Conservation (phyloP, 2,797 vertebrate genomes). For the Notolepis coatsorum region DNA sequence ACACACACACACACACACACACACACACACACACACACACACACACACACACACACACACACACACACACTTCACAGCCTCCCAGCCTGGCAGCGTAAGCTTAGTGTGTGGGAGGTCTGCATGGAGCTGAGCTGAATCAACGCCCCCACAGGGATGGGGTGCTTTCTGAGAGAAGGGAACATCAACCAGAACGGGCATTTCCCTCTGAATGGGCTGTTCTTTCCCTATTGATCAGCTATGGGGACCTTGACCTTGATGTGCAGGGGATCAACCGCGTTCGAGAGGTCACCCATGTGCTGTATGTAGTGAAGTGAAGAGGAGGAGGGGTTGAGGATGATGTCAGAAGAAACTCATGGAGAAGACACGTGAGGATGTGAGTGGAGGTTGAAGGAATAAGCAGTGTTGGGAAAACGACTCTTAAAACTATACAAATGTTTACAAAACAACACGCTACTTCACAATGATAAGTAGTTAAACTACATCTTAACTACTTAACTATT, state of each 20-base stretch:
- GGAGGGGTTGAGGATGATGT: too few species aligned
- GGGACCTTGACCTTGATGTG: constrained; percentile 4
- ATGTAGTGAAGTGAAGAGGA: too few species aligned
- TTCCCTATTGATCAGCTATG: constrained; percentile 52
- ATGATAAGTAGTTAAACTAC: too few species aligned
- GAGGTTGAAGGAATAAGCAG: too few species aligned
- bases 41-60: constrained; percentile 18
- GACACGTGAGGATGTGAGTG: too few species aligned
- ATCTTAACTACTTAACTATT: too few species aligned
- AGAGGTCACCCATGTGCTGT: too few species aligned
- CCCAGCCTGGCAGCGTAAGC: constrained; percentile 8
- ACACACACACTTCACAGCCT: background rate
- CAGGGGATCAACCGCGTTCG: too few species aligned
- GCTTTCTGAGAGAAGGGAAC: constrained; percentile 44
- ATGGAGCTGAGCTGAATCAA: constrained; percentile 47
- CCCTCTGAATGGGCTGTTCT: constrained; percentile 52
- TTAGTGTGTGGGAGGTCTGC: constrained; percentile 50
- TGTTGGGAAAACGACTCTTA: too few species aligned
- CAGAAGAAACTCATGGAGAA: too few species aligned
- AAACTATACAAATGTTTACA: too few species aligned
- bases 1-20: constrained; percentile 4
- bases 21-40: constrained; percentile 3
- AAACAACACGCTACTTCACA: too few species aligned
- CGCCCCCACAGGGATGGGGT: constrained; percentile 39
- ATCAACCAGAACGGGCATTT: constrained; percentile 38